A percentile compares a stretch with the other conserved stretches of the same genome.
Conservation (phyloP, 2,797 vertebrate species). For the Macropodus opercularis region DNA sequence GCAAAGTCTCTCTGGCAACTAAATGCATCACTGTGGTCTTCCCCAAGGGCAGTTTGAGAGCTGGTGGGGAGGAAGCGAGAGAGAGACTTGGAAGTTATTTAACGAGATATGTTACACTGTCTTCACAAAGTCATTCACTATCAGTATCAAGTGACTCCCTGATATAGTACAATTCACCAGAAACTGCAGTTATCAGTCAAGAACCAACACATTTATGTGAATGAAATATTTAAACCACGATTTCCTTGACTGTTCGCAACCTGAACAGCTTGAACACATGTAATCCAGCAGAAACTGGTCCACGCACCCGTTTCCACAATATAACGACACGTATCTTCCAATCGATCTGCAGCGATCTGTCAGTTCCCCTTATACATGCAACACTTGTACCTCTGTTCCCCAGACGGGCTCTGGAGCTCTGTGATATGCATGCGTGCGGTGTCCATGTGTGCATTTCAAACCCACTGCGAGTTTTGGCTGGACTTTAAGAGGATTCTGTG, state of each 20-base stretch:
- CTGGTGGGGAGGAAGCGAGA: conserved; percentile 72
- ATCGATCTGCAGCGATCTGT: too few relatives aligned
- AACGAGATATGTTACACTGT: conserved; percentile 25
- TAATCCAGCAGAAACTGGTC: neutral
- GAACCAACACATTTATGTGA: neutral
- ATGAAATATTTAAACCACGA: neutral
- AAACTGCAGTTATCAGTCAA: neutral
- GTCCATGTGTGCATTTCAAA: conserved; percentile 20
- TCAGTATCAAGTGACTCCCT: conserved; percentile 33
- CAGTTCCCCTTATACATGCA: neutral
- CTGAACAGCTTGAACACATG: neutral
- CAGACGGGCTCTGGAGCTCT: neutral
- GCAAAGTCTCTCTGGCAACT: conserved; percentile 98
- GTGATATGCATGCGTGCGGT: neutral
- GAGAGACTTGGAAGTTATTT: conserved; percentile 46
- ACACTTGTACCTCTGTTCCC: neutral
- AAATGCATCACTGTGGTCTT: conserved; percentile 99
- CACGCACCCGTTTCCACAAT: neutral
- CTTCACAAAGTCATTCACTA: conserved; percentile 39
- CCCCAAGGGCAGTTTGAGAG: conserved; percentile 96
- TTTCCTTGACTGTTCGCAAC: neutral
- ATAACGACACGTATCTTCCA: too few relatives aligned
- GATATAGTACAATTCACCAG: conserved; percentile 1
- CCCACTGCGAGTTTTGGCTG: conserved; percentile 7
- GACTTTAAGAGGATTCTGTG: conserved; percentile 35